Percentiles rank a stretch among this genome's conserved stretches.
Evolutionary conservation across 1,140 invertebrate species (phyloP).

Genomic region (Eupristina koningsbergeri): DNA sequence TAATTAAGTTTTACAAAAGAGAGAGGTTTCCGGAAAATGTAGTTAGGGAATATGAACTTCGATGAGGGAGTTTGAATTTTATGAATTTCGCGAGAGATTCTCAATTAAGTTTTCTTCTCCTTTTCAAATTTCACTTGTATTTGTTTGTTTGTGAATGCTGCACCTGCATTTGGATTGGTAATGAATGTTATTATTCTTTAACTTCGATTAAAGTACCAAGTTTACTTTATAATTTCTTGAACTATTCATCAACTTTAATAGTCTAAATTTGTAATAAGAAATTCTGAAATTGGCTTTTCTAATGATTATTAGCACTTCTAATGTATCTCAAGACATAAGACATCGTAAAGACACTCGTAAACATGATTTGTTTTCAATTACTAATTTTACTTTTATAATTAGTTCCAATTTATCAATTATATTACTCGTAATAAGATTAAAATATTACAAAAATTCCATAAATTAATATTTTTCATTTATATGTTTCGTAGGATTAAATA

Average conservation of each 20-base stretch:
- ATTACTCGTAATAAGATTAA: too few species aligned
- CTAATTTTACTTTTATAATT: too few species aligned
- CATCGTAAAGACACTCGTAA: too few species aligned
- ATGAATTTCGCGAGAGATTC: background rate
- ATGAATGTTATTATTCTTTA: background rate
- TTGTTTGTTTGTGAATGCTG: background rate
- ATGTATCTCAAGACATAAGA: too few species aligned
- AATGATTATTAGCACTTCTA: too few species aligned
- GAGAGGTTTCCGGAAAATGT: background rate
- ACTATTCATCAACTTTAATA: background rate
- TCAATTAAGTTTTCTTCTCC: background rate
- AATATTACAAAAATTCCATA: too few species aligned
- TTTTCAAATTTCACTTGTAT: background rate
- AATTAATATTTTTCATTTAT: too few species aligned
- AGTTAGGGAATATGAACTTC: background rate
- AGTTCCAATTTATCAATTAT: too few species aligned
- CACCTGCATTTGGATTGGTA: background rate
- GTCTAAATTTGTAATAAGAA: background rate
- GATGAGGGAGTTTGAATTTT: background rate
- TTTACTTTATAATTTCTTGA: background rate
- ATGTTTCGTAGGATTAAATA: too few species aligned
- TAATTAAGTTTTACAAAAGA: constrained; percentile 6
- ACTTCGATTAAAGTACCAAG: background rate
- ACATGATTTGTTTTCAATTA: too few species aligned
- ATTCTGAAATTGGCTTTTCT: background rate